Percentiles rank a stretch among this genome's conserved stretches.
These are phyloP conservation scores for Ophion obscuratus DNA, from an alignment of 2,888 invertebrate species.

Conservation along the genomic window DNA sequence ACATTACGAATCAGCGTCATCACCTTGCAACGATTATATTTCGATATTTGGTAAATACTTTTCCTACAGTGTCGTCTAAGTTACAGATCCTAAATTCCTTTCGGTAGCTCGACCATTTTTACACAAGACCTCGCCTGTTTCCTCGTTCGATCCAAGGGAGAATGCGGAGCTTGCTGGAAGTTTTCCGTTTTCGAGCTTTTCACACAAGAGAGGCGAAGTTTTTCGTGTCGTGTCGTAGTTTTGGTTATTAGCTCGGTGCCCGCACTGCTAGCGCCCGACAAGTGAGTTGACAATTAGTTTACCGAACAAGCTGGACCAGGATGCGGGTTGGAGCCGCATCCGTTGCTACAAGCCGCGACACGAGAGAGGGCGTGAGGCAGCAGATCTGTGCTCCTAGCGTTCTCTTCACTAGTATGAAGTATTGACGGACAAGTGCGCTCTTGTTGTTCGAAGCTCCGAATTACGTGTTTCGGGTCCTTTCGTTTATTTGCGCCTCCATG, in stretches of 20 bases:
- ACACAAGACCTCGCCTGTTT: background rate
- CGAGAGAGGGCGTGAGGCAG: background rate
- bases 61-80: too few species aligned
- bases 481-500: background rate
- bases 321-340: constrained; percentile 30
- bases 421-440: background rate
- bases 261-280: constrained; percentile 13
- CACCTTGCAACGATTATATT: too few species aligned
- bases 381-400: constrained; percentile 35
- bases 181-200: constrained; percentile 1
- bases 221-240: constrained; percentile 16
- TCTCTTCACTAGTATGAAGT: background rate
- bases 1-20: too few species aligned
- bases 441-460: background rate
- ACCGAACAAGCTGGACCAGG: constrained; percentile 26
- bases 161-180: constrained; percentile 12
- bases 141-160: background rate
- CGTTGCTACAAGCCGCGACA: constrained; percentile 38
- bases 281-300: constrained; percentile 62
- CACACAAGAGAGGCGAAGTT: background rate
- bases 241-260: background rate
- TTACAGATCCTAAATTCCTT: background rate
- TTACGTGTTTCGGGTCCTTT: background rate
- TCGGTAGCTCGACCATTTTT: background rate
- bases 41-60: too few species aligned